Conservation (phyloP, 2,797 vertebrate species). For the Chaetodon trifasciatus region DNA sequence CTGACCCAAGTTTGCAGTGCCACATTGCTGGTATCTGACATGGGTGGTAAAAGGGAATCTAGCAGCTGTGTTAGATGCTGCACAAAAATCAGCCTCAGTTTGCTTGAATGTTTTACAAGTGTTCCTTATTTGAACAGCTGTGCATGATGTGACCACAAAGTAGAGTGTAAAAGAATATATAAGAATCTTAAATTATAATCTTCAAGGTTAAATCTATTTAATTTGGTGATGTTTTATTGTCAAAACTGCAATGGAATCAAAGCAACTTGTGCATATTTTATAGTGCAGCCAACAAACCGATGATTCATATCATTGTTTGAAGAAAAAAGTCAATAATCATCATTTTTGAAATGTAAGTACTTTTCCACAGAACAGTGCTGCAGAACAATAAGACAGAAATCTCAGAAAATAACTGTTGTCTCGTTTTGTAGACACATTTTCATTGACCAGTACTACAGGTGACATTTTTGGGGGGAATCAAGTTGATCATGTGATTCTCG, state of each 20-base stretch:
- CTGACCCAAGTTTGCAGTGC: background rate
- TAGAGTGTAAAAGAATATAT: background rate
- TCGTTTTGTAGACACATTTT: background rate
- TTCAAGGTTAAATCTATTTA: background rate
- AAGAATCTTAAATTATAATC: background rate
- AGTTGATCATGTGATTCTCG: too few relatives aligned
- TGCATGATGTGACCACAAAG: background rate
- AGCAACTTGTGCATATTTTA: background rate
- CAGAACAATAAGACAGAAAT: background rate
- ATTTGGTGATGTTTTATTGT: background rate
- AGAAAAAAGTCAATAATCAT: background rate
- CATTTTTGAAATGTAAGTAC: background rate
- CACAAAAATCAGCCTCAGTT: slow-evolving; percentile 4
- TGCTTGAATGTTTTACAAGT: background rate
- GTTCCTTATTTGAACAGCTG: background rate
- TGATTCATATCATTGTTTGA: background rate
- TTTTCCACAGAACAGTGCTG: background rate
- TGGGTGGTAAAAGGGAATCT: background rate
- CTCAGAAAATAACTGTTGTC: background rate
- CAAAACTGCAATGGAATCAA: background rate
- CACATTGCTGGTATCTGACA: background rate
- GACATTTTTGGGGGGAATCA: too few relatives aligned
- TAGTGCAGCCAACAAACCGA: background rate
- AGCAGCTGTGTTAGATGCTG: background rate
- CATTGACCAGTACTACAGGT: background rate